Evolutionary conservation across 1,140 invertebrate species (phyloP).

Genomic region (Mactra quadrangularis): DNA sequence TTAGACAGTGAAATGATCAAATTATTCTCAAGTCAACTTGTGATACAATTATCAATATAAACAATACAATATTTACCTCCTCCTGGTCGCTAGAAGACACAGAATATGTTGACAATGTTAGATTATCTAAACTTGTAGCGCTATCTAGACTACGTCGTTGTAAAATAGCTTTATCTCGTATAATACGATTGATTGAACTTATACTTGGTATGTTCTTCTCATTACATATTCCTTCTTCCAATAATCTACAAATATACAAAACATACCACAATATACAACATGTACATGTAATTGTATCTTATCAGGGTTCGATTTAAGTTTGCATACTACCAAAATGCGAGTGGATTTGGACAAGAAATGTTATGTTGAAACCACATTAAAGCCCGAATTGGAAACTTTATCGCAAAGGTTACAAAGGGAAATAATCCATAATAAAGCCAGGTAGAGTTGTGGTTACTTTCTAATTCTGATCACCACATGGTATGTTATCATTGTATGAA

Average conservation of each 20-base stretch:
- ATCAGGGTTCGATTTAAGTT: neutral
- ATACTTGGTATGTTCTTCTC: conserved; percentile 91
- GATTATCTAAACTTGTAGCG: conserved; percentile 28
- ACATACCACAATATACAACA: neutral
- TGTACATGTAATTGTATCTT: neutral
- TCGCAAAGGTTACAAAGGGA: too few species aligned
- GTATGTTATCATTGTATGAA: too few species aligned
- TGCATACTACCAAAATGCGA: too few species aligned
- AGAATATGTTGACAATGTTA: conserved; percentile 33
- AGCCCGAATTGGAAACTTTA: too few species aligned
- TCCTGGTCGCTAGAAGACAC: conserved; percentile 55
- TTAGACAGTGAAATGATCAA: too few species aligned
- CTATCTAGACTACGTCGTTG: conserved; percentile 74
- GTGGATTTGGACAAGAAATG: too few species aligned
- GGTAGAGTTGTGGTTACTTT: too few species aligned
- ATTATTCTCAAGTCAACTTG: too few species aligned
- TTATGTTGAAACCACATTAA: too few species aligned
- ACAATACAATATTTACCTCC: conserved; percentile 43
- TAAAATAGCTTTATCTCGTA: conserved; percentile 88
- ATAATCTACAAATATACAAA: conserved; percentile 70
- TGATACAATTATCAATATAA: too few species aligned
- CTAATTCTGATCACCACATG: too few species aligned
- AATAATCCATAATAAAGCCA: too few species aligned
- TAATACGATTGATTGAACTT: conserved; percentile 96
- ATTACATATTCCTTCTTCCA: conserved; percentile 82